These are phyloP conservation scores for Caradrina clavipalpis DNA, from an alignment of 2,888 invertebrate species.

Conservation along the genomic window DNA sequence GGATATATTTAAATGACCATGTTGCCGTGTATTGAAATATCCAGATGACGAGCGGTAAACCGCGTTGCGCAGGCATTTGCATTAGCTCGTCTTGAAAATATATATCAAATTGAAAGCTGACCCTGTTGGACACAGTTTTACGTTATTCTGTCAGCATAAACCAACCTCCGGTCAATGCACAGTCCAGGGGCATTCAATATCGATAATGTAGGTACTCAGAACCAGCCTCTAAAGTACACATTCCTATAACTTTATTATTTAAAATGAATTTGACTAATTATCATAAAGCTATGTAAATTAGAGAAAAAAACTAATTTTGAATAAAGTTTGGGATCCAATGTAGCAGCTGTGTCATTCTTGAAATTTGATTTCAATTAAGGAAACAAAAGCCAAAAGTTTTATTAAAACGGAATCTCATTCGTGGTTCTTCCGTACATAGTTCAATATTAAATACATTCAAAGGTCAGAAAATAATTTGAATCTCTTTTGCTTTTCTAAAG, in stretches of 20 bases:
- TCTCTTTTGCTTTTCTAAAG: slow-evolving; percentile 55
- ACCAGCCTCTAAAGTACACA: slow-evolving; percentile 10
- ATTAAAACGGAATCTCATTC: slow-evolving; percentile 82
- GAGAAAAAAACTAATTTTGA: slow-evolving; percentile 75
- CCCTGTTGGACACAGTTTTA: no score
- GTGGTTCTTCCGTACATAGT: slow-evolving; percentile 70
- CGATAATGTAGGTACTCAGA: background rate
- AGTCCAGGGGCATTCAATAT: background rate
- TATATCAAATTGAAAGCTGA: no score
- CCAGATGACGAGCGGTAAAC: no score
- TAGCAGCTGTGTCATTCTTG: slow-evolving; percentile 86
- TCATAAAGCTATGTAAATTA: slow-evolving; percentile 55
- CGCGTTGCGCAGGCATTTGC: no score
- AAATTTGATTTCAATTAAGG: slow-evolving; percentile 88
- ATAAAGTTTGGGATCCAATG: slow-evolving; percentile 72
- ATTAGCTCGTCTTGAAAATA: no score
- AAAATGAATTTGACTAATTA: slow-evolving; percentile 39
- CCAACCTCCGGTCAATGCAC: background rate
- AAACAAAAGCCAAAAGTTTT: slow-evolving; percentile 87
- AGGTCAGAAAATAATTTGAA: slow-evolving; percentile 69
- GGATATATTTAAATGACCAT: no score
- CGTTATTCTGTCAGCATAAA: background rate
- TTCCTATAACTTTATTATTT: slow-evolving; percentile 14
- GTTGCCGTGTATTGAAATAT: no score
- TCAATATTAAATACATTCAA: slow-evolving; percentile 73